A percentile compares a stretch with the other conserved stretches of the same genome.
Conservation (phyloP, 2,888 invertebrate species). For the Brassicogethes aeneus region DNA sequence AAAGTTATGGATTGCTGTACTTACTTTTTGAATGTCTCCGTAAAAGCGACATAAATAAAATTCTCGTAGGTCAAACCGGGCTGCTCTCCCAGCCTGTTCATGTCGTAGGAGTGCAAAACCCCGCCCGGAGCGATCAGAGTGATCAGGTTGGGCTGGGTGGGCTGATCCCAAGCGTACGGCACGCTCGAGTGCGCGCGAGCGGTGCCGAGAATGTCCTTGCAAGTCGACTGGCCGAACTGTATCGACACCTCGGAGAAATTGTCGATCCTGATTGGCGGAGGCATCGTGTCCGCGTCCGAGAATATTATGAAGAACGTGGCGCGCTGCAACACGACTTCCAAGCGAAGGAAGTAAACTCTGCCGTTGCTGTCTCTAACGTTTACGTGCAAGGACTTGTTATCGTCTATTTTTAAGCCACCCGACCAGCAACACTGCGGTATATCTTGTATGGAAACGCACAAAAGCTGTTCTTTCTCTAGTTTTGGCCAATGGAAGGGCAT, state of each 20-base stretch:
- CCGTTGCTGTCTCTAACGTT: conserved; percentile 74
- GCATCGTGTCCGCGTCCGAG: conserved; percentile 84
- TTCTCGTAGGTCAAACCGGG: conserved; percentile 86
- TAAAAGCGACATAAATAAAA: conserved; percentile 90
- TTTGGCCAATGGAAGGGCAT: conserved; percentile 97
- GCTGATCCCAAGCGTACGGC: conserved; percentile 81
- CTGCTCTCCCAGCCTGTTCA: conserved; percentile 57
- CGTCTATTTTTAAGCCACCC: conserved; percentile 81
- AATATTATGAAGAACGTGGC: conserved; percentile 89
- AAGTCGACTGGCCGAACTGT: conserved; percentile 71
- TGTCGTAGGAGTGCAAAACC: conserved; percentile 65
- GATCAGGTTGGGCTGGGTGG: conserved; percentile 57
- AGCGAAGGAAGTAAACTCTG: conserved; percentile 73
- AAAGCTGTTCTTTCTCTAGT: conserved; percentile 77
- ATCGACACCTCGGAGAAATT: conserved; percentile 87
- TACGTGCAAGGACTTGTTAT: conserved; percentile 76
- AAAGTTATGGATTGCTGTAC: no score
- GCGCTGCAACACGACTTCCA: conserved; percentile 84
- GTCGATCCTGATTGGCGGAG: conserved; percentile 90
- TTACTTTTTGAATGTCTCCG: conserved; percentile 57
- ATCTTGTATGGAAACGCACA: conserved; percentile 75
- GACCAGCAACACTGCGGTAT: conserved; percentile 75
- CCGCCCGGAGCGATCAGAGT: conserved; percentile 85
- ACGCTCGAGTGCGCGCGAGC: conserved; percentile 67
- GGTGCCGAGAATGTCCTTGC: conserved; percentile 61